Evolutionary conservation across 2,797 vertebrate species (phyloP).

Genomic region (Tauraco hartlaubi): DNA sequence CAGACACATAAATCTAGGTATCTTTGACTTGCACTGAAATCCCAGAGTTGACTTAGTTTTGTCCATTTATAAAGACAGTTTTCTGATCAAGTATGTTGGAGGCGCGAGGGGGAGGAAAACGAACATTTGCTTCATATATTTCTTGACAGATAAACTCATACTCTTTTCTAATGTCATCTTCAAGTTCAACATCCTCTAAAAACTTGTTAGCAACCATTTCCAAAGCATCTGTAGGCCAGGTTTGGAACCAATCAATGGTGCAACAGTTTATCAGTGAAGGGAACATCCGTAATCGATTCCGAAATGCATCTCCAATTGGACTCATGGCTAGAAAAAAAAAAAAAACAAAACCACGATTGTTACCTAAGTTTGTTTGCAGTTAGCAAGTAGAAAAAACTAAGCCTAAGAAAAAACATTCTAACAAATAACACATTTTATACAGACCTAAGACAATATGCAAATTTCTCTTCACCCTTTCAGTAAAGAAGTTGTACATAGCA

Average conservation of each 20-base stretch:
- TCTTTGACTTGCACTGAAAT: background rate
- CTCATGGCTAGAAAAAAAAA: slow-evolving; percentile 87
- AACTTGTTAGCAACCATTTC: slow-evolving; percentile 96
- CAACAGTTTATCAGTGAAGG: slow-evolving; percentile 97
- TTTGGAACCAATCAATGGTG: slow-evolving; percentile 96
- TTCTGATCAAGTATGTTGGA: background rate
- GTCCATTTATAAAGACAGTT: background rate
- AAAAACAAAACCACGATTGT: background rate
- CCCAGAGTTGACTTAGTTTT: background rate
- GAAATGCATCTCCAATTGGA: slow-evolving; percentile 92
- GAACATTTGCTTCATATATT: background rate
- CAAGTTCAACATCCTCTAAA: slow-evolving; percentile 91
- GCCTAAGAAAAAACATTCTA: background rate
- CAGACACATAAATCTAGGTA: background rate
- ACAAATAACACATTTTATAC: background rate
- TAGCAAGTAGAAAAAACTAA: background rate
- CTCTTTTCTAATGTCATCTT: slow-evolving; percentile 83
- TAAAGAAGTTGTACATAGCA: slow-evolving; percentile 93
- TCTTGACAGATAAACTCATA: slow-evolving; percentile 71
- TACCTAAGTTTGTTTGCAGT: background rate
- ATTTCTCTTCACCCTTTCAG: slow-evolving; percentile 91
- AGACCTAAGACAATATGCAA: slow-evolving; percentile 94
- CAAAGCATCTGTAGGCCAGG: slow-evolving; percentile 93
- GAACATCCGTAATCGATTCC: slow-evolving; percentile 94
- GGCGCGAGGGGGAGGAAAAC: rapidly evolving